Base-by-base conservation (phyloP, 2,113 vertebrate species). In the Atrichornis clamosus region DNA sequence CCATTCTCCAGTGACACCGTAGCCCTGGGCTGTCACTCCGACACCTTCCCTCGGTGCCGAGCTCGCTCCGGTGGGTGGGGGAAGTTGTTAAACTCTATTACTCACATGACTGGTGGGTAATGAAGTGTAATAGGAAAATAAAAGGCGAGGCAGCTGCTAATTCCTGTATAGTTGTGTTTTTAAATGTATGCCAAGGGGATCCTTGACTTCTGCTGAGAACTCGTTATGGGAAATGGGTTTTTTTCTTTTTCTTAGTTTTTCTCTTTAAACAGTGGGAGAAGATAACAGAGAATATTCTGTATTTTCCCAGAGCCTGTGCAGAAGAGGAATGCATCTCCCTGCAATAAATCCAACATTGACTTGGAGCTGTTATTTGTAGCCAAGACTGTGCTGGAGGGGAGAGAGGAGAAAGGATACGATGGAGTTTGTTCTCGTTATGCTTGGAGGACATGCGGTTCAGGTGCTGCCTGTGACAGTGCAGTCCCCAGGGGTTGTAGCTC, bases 391-490 rank as follows among this genome's bases (percentile, higher is more conserved):
- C 41, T 44, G 70, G 30, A 30, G 53, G 49, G 32, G 26, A 53
- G 24, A 28, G 52, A 59, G 52, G 27, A 41, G 21, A 33, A 91
- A 98, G 97, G 98, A 98, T 98, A 98, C 97, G 96, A 30, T 98
- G 97, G 8, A 90, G 87, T 90, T 97, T 97, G 93, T 98, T 97
- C 91, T 98, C 97, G 0, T 97, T 97, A 33, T 95, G 90, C 86
- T 98, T 98, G 11, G 98, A 93, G 82, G 96, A 97, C 91, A 98
- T 95, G 90, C 97, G 98, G 64, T 90, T 97, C 95, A 98, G 95
- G 88, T 98, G 98, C 88, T 98, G 97, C 86, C 90, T 93, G 92
- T 98, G 98, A 59, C 98, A 98, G 90, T 97, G 97, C 72, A 98
- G 96, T 22, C 97, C 98, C 98, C 98, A 98, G 3, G 98, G 98